Evolutionary conservation across 2,888 invertebrate species (phyloP), one percentile per base, ranked within the genome.

Genomic region (Cenopis cana): DNA sequence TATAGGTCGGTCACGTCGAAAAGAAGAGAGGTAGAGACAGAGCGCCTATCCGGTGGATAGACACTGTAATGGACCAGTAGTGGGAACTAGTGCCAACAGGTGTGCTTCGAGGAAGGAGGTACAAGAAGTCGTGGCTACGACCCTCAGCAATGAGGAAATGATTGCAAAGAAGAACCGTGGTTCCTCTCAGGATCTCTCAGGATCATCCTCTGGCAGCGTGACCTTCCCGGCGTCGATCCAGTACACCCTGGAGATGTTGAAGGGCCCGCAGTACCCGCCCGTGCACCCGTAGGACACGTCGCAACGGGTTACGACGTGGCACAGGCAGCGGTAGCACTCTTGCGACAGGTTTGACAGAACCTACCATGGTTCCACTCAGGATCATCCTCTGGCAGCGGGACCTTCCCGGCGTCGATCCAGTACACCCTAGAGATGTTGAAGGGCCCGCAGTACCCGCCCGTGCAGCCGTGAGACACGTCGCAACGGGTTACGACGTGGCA

Each of bases 201-300:
- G 8, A 33, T 5, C 64, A 77, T 95, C 95, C 14, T 94, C 94
- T 0, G 94, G 91, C 72, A 95, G 78, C 3, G 90, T 91, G 0
- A 93, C 82, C 76, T 87, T 91, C 0, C 95, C 95, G 0, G 95
- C 94, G 68, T 96, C 96, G 0, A 93, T 90, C 95, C 95, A 96
- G 83, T 95, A 95, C 0, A 38, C 0, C 38, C 11, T 11, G 10
- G 2, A 10, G 1, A 10, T 94, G 84, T 95, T 95, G 85, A 94
- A 95, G 0, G 95, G 95, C 0, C 95, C 95, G 64, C 82, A n/a
- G n/a, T n/a, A 81, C 8, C 93, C 94, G 0, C 83, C 87, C 0
- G 84, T 85, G 78, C 95, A 95, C 0, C 89, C 94, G 68, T 93
- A 83, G 0, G 89, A 86, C 49, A 88, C 74, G 76, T 94, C 89